Base-by-base conservation (phyloP, 1,140 invertebrate genomes). In the Drosophila erecta region DNA sequence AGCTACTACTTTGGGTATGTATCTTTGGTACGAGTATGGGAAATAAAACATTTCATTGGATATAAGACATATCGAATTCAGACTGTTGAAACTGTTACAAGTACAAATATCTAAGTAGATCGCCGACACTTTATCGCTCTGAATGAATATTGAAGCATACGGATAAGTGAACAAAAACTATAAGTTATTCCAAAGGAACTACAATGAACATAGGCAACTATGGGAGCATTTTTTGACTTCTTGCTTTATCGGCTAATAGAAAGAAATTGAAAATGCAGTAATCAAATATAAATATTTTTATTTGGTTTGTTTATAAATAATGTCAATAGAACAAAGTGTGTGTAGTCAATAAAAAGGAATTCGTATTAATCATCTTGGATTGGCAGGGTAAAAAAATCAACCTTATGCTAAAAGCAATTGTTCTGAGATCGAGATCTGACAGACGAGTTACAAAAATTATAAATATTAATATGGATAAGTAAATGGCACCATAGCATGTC, bases 1-100 rank as follows among this genome's bases (percentile, higher is more conserved):
- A 86, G 84, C 83, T 86, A 58, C 83, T 86, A 86, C 79, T 83
- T 76, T 62, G 70, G 83, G 79, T 78, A 57, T 69, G 53, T 75
- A 49, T 57, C 41, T 73, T 79, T 54, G 49, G 58, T 76, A 64
- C 57, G 67, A 70, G 44, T 56, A 70, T 76, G 46, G 50, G 49
- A 62, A 79, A 75, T 54, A 83, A 89, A 86, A 87, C 60, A 83
- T 79, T 83, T 85, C 81, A 87, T 78, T 73, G 55, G 58, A 55
- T 59, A 59, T 64, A 22, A 46, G 43, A 27, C 67, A 49, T 87
- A 50, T 83, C 64, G 44, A 66, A 81, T 75, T 81, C 35, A 78
- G 60, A 83, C 75, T 78, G 58, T 84, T 69, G 61, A 81, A 72
- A 84, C 61, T 64, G 51, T 80, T 79, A 85, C 67, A 58, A 85